Conservation (phyloP, 2,888 invertebrate species). For the Buathra laborator region DNA sequence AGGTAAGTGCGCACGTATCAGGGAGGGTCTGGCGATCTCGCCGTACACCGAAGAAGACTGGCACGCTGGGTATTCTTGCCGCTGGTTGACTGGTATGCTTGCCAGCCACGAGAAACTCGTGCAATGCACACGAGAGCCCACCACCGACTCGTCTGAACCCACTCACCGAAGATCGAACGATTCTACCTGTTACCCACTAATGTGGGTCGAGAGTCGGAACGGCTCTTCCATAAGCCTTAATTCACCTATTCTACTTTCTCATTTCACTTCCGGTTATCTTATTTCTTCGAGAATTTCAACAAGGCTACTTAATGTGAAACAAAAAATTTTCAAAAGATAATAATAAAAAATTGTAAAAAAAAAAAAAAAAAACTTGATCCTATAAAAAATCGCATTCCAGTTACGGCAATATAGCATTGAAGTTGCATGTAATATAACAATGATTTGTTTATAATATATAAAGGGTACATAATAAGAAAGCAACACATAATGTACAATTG, state of each 20-base stretch:
- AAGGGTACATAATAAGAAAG: too few species aligned
- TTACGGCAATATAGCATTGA: too few species aligned
- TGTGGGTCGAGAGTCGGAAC: conserved; percentile 27
- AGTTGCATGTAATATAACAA: too few species aligned
- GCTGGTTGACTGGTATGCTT: conserved; percentile 22
- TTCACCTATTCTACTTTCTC: background rate
- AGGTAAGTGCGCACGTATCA: background rate
- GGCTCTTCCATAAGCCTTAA: background rate
- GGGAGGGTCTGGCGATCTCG: background rate
- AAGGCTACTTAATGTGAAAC: too few species aligned
- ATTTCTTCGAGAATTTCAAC: background rate
- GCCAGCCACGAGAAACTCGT: conserved; percentile 15
- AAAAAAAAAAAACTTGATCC: too few species aligned
- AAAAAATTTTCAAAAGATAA: too few species aligned
- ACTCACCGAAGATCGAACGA: conserved; percentile 12
- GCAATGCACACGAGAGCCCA: background rate
- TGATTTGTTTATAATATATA: too few species aligned
- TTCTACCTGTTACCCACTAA: conserved; percentile 25
- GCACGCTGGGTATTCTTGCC: conserved; percentile 28
- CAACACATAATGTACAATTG: too few species aligned
- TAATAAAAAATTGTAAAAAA: too few species aligned
- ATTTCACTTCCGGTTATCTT: background rate
- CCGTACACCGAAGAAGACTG: conserved; percentile 1
- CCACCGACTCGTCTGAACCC: conserved; percentile 14
- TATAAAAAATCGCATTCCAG: too few species aligned